Evolutionary conservation across 2,113 vertebrate species (phyloP).

Genomic region (Hydrolagus affinis): DNA sequence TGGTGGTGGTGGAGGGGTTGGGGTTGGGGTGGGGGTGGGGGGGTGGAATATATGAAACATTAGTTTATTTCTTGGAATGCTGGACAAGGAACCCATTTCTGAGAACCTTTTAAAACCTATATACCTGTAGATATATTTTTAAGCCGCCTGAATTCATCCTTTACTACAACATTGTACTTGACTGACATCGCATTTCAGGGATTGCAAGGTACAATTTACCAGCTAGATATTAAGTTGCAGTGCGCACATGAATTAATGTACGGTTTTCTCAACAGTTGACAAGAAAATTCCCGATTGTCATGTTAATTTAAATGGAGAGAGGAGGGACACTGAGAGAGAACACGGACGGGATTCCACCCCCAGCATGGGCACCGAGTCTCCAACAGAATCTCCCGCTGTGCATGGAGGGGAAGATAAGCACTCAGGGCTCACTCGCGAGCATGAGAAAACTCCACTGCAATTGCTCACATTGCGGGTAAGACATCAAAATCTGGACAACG

Average conservation of each 20-base stretch:
- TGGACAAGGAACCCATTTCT: neutral
- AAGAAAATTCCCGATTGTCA: neutral
- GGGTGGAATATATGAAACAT: neutral
- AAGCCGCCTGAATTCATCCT: neutral
- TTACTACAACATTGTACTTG: neutral
- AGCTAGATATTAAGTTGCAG: neutral
- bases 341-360: neutral
- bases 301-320: slow-evolving; percentile 9
- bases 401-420: neutral
- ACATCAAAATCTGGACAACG: neutral
- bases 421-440: neutral
- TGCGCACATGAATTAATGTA: slow-evolving; percentile 14
- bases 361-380: neutral
- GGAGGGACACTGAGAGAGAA: neutral
- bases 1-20: too few species aligned
- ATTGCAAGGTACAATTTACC: neutral
- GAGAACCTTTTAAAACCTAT: too few species aligned
- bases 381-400: neutral
- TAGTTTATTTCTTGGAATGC: neutral
- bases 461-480: slow-evolving; percentile 26
- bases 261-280: slow-evolving; percentile 19
- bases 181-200: neutral
- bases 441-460: neutral
- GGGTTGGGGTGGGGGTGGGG: too few species aligned
- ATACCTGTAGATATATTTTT: too few species aligned